A percentile compares a stretch with the other conserved stretches of the same genome.
These are phyloP conservation scores for Xyrauchen texanus DNA, from an alignment of 2,113 vertebrate species.

Conservation along the genomic window DNA sequence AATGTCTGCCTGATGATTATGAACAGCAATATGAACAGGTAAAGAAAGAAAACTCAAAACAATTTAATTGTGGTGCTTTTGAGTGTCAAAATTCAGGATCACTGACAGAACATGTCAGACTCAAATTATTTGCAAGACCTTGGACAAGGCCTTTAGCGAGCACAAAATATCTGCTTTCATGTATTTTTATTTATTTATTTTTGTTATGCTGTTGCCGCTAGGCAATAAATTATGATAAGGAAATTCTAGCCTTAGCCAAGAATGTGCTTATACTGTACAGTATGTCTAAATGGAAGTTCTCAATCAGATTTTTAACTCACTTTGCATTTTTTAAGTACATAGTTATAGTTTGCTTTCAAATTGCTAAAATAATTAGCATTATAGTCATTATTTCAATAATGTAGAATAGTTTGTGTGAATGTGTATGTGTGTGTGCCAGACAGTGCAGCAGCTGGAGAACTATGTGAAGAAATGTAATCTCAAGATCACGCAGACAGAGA, in stretches of 20 bases:
- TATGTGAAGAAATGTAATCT: slow-evolving; percentile 10
- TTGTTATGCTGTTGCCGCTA: background rate
- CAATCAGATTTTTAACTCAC: background rate
- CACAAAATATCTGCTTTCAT: background rate
- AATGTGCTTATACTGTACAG: background rate
- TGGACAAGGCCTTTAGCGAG: background rate
- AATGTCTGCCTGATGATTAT: background rate
- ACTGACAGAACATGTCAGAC: background rate
- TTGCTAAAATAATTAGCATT: too few species aligned
- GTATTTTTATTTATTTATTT: background rate
- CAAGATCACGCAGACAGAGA: slow-evolving; percentile 27
- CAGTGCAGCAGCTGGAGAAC: slow-evolving; percentile 18
- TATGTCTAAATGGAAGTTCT: too few species aligned
- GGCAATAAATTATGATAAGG: background rate
- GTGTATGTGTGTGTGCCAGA: background rate
- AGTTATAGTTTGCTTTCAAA: too few species aligned
- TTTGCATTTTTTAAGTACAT: too few species aligned
- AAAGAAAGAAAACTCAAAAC: background rate
- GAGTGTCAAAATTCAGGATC: slow-evolving; percentile 10
- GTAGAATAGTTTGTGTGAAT: background rate
- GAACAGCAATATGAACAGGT: too few species aligned
- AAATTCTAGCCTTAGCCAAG: background rate
- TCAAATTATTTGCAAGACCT: background rate
- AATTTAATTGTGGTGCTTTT: too few species aligned
- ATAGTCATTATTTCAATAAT: background rate